Percentiles rank a stretch among this genome's conserved stretches.
These are phyloP conservation scores for Sminthurides bifidus DNA, from an alignment of 1,140 invertebrate species.

Conservation along the genomic window DNA sequence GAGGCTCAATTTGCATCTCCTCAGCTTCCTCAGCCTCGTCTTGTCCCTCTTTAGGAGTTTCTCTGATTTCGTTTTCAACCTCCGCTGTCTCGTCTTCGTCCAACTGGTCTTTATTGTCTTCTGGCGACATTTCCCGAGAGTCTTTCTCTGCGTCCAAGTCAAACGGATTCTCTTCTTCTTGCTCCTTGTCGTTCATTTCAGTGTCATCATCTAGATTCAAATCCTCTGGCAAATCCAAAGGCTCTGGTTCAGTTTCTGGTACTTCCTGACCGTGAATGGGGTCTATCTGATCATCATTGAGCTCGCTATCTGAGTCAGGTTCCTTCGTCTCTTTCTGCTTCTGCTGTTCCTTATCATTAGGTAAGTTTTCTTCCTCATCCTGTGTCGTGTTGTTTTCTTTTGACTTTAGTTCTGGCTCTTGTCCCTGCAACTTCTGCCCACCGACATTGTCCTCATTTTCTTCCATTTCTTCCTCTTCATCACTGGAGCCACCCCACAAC, in stretches of 20 bases:
- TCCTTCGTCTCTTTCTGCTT: constrained; percentile 26
- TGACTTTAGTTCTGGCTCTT: constrained; percentile 28
- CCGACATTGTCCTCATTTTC: constrained; percentile 49
- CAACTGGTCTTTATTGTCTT: constrained; percentile 15
- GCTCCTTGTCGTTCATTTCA: constrained; percentile 40
- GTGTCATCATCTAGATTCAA: constrained; percentile 67
- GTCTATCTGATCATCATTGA: constrained; percentile 72
- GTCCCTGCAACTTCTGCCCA: constrained; percentile 33
- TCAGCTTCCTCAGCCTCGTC: constrained; percentile 11
- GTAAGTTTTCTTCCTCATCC: constrained; percentile 32
- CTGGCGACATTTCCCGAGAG: constrained; percentile 11
- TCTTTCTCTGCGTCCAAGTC: constrained; percentile 32
- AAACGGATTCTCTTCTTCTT: constrained; percentile 39
- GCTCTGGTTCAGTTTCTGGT: constrained; percentile 62
- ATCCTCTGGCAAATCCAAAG: constrained; percentile 75
- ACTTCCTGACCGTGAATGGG: constrained; percentile 60
- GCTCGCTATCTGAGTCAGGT: constrained; percentile 39
- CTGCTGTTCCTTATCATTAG: constrained; percentile 24
- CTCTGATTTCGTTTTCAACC: constrained; percentile 33
- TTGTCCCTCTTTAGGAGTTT: constrained; percentile 35
- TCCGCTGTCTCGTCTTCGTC: constrained; percentile 25
- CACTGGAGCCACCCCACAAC: constrained; percentile 77
- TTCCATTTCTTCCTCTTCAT: constrained; percentile 50
- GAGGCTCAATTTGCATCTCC: constrained; percentile 37
- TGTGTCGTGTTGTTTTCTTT: constrained; percentile 32